phyloP scores from a whole-genome alignment of 2,797 vertebrate species.

The Parambassis ranga region DNA sequence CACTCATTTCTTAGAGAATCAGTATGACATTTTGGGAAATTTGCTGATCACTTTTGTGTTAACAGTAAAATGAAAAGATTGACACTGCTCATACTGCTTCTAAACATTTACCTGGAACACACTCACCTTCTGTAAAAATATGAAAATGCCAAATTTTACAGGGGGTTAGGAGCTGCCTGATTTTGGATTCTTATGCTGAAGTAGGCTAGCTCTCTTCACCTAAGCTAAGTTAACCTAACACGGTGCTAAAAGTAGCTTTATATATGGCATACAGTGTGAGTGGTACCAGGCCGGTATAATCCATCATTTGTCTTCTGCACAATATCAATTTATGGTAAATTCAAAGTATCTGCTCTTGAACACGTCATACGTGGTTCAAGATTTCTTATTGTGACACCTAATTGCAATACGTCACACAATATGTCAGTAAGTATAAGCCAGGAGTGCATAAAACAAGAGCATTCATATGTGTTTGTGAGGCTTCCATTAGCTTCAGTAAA shows the following conservation, averaged over 20 bases:
- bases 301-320: too few relatives aligned
- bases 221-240: background rate
- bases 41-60: background rate
- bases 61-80: background rate
- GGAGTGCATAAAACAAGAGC: conserved; percentile 19
- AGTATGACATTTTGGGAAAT: background rate
- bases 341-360: too few relatives aligned
- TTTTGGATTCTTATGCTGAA: background rate
- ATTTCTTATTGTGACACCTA: too few relatives aligned
- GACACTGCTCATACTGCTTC: background rate
- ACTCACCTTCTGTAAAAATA: too few relatives aligned
- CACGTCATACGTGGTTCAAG: too few relatives aligned
- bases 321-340: too few relatives aligned
- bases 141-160: background rate
- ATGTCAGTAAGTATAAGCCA: too few relatives aligned
- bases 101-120: background rate
- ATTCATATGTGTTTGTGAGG: background rate
- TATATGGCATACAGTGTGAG: background rate
- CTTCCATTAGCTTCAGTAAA: conserved; percentile 28
- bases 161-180: too few relatives aligned
- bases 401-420: too few relatives aligned
- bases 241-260: background rate
- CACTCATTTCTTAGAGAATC: background rate
- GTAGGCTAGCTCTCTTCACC: background rate
- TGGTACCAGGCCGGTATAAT: too few relatives aligned